Percentiles rank a stretch among this genome's conserved stretches.
Evolutionary conservation across 2,888 invertebrate species (phyloP).

Genomic region (Orchestes rusci): DNA sequence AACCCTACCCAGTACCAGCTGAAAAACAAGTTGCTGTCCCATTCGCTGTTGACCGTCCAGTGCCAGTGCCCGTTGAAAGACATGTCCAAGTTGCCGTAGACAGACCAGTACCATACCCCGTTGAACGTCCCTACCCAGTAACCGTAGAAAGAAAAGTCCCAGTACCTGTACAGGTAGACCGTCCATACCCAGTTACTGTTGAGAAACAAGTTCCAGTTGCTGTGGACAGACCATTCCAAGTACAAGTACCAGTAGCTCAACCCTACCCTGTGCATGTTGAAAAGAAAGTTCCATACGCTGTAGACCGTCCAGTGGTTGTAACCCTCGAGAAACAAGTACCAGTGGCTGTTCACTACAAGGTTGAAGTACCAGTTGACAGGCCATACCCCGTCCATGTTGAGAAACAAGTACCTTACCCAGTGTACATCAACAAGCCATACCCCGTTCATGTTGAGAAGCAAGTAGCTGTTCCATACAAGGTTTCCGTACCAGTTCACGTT

Average conservation of each 20-base stretch:
- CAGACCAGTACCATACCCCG: conserved; percentile 9
- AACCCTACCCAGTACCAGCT: conserved; percentile 9
- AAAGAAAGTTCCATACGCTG: conserved; percentile 45
- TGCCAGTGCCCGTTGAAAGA: conserved; percentile 13
- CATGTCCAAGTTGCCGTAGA: conserved; percentile 14
- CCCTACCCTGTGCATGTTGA: conserved; percentile 50
- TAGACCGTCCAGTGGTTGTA: conserved; percentile 53
- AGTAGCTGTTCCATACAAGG: conserved; percentile 11
- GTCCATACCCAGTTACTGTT: conserved; percentile 43
- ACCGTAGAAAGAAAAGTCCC: conserved; percentile 12
- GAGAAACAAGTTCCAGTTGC: conserved; percentile 48
- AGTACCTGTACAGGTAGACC: conserved; percentile 5
- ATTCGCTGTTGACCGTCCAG: conserved; percentile 4
- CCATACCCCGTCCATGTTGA: conserved; percentile 14
- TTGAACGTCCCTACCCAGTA: conserved; percentile 4
- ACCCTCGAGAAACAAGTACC: conserved; percentile 48
- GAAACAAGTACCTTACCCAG: conserved; percentile 20
- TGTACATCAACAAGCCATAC: conserved; percentile 15
- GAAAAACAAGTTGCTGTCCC: conserved; percentile 11
- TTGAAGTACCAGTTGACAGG: conserved; percentile 17
- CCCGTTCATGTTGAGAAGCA: conserved; percentile 13
- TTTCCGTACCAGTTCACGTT: conserved; percentile 8
- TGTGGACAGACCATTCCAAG: conserved; percentile 46
- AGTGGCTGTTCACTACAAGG: conserved; percentile 25
- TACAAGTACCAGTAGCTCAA: conserved; percentile 37